Percentiles rank a stretch among this genome's conserved stretches.
These are phyloP conservation scores for Drosophila paranaensis DNA, from an alignment of 2,888 invertebrate species.

Conservation along the genomic window DNA sequence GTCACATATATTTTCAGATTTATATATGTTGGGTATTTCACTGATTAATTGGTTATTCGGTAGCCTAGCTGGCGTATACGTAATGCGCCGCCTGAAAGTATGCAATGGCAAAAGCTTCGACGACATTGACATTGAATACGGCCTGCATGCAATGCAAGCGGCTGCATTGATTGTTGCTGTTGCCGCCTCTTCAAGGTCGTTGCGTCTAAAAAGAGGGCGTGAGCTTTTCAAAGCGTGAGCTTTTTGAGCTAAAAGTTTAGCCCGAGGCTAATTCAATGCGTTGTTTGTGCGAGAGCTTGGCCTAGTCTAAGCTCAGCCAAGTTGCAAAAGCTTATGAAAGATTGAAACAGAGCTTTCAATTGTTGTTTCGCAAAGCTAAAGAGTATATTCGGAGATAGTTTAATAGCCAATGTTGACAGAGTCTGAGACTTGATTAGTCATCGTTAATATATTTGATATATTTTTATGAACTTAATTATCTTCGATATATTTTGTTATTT, in stretches of 20 bases:
- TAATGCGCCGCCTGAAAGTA: slow-evolving; percentile 57
- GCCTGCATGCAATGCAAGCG: slow-evolving; percentile 28
- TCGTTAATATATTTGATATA: too few relatives aligned
- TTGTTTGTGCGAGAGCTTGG: slow-evolving; percentile 17
- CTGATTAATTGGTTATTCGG: slow-evolving; percentile 13
- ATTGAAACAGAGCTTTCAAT: neutral
- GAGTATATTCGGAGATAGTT: neutral
- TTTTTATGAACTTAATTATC: neutral
- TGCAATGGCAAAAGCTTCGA: slow-evolving; percentile 54
- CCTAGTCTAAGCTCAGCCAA: slow-evolving; percentile 9
- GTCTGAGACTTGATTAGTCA: too few relatives aligned
- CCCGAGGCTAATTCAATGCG: neutral
- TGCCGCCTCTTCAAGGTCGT: slow-evolving; percentile 62
- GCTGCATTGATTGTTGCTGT: slow-evolving; percentile 63
- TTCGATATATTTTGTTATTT: neutral
- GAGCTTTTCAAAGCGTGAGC: slow-evolving; percentile 29
- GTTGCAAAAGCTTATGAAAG: slow-evolving; percentile 1
- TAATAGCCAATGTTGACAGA: neutral
- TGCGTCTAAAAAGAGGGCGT: slow-evolving; percentile 21
- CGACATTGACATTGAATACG: slow-evolving; percentile 73
- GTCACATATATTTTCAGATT: slow-evolving; percentile 1
- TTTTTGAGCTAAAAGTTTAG: slow-evolving; percentile 21
- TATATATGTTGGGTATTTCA: slow-evolving; percentile 34
- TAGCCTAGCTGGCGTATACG: slow-evolving; percentile 44
- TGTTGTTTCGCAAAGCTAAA: neutral